Percentiles rank a stretch among this genome's conserved stretches.
Conservation (phyloP, 2,113 vertebrate species). For the Passer domesticus region DNA sequence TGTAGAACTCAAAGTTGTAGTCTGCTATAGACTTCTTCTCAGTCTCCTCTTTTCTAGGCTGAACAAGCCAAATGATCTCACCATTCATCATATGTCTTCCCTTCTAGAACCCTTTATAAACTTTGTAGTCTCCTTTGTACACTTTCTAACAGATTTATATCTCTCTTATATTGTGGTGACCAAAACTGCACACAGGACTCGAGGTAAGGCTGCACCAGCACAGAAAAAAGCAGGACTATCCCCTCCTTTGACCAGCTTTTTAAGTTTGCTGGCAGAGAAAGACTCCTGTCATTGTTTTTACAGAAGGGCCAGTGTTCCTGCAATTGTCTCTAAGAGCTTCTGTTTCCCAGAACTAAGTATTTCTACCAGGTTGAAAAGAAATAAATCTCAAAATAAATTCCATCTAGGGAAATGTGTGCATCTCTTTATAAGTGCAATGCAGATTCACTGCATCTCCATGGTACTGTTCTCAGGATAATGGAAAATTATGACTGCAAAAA, state of each 20-base stretch:
- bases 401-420: not conserved
- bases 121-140: not conserved
- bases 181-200: not conserved
- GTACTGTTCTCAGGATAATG: not conserved
- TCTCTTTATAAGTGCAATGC: not conserved
- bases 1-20: not conserved
- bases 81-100: fast-evolving
- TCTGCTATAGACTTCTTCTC: not conserved
- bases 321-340: not conserved
- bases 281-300: not conserved
- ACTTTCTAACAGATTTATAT: not conserved
- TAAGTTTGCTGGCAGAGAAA: not conserved
- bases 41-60: not conserved
- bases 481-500: not conserved
- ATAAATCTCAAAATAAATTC: not conserved
- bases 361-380: not conserved
- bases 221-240: not conserved
- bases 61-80: not conserved
- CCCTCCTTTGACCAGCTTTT: not conserved
- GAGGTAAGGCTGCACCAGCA: not conserved
- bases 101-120: not conserved
- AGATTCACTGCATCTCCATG: fast-evolving
- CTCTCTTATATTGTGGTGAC: not conserved
- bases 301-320: not conserved
- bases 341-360: not conserved